Evolutionary conservation across 2,113 vertebrate species (phyloP).

Genomic region (Grantiella picta): DNA sequence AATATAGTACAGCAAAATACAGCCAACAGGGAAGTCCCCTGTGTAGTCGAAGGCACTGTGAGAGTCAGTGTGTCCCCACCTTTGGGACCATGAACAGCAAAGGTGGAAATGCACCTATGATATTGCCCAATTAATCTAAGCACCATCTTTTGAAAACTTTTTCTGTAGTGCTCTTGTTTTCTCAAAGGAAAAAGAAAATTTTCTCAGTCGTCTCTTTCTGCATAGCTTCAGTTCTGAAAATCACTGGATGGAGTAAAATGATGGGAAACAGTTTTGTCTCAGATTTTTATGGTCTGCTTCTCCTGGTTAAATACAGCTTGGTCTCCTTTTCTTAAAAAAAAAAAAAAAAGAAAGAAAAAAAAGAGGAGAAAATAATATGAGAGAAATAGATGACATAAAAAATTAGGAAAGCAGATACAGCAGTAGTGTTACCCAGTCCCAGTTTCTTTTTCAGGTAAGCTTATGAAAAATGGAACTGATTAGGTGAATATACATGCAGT

Average conservation of each 20-base stretch:
- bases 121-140: neutral
- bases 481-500: neutral
- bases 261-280: neutral
- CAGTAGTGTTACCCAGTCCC: rapidly evolving
- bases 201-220: rapidly evolving
- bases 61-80: neutral
- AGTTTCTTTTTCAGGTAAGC: neutral
- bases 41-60: rapidly evolving
- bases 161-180: neutral
- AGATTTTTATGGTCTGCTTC: neutral
- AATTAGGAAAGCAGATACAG: neutral
- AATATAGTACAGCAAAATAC: neutral
- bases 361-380: neutral
- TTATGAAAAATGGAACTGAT: neutral
- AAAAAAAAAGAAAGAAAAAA: neutral
- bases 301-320: neutral
- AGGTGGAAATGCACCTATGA: neutral
- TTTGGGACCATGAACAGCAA: neutral
- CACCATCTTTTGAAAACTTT: neutral
- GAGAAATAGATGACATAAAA: neutral
- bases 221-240: neutral
- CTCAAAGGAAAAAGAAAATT: neutral
- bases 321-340: neutral
- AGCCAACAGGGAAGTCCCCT: neutral
- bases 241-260: neutral